Evolutionary conservation across 2,113 vertebrate genomes (phyloP).

Genomic region (Cnemophilus loriae): DNA sequence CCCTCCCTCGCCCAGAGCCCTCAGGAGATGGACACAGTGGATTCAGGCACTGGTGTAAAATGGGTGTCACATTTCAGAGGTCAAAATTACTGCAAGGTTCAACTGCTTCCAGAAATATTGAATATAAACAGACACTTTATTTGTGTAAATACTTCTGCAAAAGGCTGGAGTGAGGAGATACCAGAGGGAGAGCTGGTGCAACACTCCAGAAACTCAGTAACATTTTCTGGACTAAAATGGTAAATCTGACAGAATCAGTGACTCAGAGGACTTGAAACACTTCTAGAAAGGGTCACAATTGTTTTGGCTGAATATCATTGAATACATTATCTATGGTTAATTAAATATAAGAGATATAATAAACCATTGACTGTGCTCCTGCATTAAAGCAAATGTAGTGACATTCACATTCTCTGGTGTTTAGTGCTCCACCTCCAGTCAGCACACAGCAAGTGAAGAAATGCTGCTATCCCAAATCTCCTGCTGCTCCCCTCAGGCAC

Average conservation of each 20-base stretch:
- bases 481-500: not conserved
- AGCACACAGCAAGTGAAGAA: not conserved
- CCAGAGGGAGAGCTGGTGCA: not conserved
- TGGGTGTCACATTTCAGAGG: not conserved
- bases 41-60: not conserved
- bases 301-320: not conserved
- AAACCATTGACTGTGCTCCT: not conserved
- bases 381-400: not conserved
- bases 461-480: not conserved
- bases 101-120: not conserved
- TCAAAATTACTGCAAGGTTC: not conserved
- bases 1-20: not conserved
- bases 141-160: conserved; percentile 9
- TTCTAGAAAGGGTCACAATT: not conserved
- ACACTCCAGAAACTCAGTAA: not conserved
- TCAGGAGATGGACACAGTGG: not conserved
- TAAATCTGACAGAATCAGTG: not conserved
- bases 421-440: not conserved
- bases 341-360: not conserved
- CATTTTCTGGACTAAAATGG: not conserved
- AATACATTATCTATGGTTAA: not conserved
- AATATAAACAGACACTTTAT: conserved; percentile 9
- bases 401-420: not conserved
- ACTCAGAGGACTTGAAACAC: not conserved
- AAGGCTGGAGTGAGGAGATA: not conserved